These are phyloP conservation scores for Castor canadensis DNA, from an alignment of 2,113 vertebrate species.

Conservation along the genomic window DNA sequence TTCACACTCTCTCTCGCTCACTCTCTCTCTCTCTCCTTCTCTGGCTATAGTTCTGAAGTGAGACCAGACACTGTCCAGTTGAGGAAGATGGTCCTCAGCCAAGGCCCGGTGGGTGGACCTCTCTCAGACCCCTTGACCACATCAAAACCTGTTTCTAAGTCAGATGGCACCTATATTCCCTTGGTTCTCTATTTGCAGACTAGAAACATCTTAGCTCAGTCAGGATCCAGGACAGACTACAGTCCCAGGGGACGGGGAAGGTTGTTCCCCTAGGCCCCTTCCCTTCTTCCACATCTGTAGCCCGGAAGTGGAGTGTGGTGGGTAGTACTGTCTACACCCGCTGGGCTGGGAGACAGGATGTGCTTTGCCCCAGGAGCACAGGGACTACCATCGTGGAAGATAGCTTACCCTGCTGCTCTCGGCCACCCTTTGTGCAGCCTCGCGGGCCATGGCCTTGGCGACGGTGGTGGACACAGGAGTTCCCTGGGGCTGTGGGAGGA, in stretches of 20 bases:
- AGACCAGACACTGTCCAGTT: not conserved
- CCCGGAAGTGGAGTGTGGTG: not conserved
- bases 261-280: rapidly evolving
- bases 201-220: not conserved
- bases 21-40: not conserved
- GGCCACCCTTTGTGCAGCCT: constrained; percentile 94
- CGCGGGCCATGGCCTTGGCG: constrained; percentile 97
- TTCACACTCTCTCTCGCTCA: rapidly evolving
- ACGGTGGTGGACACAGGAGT: constrained; percentile 91
- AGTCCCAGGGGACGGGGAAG: rapidly evolving
- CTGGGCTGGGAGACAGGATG: not conserved
- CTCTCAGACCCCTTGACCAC: not conserved
- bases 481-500: constrained; percentile 97
- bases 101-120: rapidly evolving
- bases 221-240: rapidly evolving
- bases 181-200: not conserved
- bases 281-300: not conserved
- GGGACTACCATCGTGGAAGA: rapidly evolving
- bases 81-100: not conserved
- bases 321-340: not conserved
- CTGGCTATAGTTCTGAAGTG: not conserved
- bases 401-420: constrained; percentile 90
- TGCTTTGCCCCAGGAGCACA: rapidly evolving
- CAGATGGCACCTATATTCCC: rapidly evolving
- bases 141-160: rapidly evolving